Evolutionary conservation across 2,888 invertebrate genomes (phyloP).

Genomic region (Leptura quadrifasciata): DNA sequence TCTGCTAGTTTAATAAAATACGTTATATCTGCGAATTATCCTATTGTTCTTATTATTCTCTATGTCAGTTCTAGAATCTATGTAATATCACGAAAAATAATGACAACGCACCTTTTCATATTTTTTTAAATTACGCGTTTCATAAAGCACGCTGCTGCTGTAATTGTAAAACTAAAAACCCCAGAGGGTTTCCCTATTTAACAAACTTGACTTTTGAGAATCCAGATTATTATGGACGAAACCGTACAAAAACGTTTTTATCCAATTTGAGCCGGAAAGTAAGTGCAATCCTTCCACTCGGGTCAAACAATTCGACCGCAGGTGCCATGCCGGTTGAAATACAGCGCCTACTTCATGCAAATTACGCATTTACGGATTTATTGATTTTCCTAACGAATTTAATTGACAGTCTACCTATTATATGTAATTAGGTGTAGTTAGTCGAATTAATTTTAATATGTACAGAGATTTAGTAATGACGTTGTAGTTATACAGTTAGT

Average conservation of each 20-base stretch:
- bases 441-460: conserved; percentile 38
- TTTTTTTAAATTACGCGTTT: not conserved
- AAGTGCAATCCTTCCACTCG: not conserved
- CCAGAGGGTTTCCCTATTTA: not conserved
- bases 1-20: too few relatives aligned
- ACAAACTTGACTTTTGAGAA: not conserved
- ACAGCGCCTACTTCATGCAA: conserved; percentile 5
- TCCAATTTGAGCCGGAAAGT: conserved; percentile 5
- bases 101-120: not conserved
- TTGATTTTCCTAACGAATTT: conserved; percentile 49
- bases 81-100: not conserved
- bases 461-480: conserved; percentile 3
- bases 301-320: conserved; percentile 28
- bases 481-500: not conserved
- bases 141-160: not conserved
- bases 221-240: not conserved
- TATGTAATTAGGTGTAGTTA: conserved; percentile 40
- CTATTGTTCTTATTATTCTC: too few relatives aligned
- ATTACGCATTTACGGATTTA: conserved; percentile 37
- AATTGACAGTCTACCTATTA: conserved; percentile 43
- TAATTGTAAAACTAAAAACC: not conserved
- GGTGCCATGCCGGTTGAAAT: conserved; percentile 38
- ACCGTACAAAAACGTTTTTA: not conserved
- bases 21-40: too few relatives aligned
- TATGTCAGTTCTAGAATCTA: too few relatives aligned